Conservation (phyloP, 2,113 vertebrate species). For the Mustelus asterias region DNA sequence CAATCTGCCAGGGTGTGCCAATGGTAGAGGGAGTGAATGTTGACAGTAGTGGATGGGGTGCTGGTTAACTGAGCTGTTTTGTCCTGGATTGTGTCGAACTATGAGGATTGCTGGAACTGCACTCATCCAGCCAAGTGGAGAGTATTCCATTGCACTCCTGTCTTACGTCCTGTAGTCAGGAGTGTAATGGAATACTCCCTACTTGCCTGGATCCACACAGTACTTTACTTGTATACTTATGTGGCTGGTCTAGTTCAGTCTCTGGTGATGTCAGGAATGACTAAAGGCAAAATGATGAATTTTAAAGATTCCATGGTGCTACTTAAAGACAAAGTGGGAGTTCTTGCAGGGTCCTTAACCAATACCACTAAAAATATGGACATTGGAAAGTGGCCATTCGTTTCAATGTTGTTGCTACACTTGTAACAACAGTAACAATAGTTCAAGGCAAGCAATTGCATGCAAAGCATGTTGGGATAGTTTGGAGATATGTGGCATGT, state of each 20-base stretch:
- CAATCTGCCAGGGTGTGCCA: neutral
- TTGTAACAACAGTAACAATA: neutral
- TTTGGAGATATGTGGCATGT: too few relatives aligned
- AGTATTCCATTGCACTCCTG: too few relatives aligned
- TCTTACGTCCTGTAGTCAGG: too few relatives aligned
- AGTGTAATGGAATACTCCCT: too few relatives aligned
- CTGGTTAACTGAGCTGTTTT: neutral
- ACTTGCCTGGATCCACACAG: too few relatives aligned
- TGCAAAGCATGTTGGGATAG: too few relatives aligned
- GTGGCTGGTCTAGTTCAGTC: too few relatives aligned
- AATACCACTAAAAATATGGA: neutral
- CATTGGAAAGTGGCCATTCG: neutral
- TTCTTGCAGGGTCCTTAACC: neutral
- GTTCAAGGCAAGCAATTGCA: neutral
- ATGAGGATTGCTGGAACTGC: neutral
- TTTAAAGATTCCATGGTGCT: neutral
- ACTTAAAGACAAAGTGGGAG: neutral
- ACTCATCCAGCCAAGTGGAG: neutral
- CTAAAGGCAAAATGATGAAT: neutral
- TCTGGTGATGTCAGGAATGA: neutral
- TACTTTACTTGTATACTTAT: too few relatives aligned
- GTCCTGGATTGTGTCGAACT: neutral
- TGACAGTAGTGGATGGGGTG: too few relatives aligned
- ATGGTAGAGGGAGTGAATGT: too few relatives aligned
- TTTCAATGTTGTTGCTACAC: neutral